Evolutionary conservation across 1,140 invertebrate genomes (phyloP).

Genomic region (Meloidogyne exigua): DNA sequence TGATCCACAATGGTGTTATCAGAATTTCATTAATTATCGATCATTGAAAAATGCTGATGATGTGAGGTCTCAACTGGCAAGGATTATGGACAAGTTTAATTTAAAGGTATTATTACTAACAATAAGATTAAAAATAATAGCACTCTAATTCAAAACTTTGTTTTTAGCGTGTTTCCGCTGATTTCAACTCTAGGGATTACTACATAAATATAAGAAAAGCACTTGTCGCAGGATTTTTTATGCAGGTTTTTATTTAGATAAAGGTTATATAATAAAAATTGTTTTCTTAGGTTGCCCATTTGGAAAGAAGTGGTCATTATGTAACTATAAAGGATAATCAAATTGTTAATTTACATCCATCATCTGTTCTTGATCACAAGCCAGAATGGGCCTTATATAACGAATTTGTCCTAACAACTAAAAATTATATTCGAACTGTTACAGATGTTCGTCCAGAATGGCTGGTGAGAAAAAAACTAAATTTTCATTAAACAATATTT

Average conservation of each 20-base stretch:
- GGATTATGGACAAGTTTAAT: constrained; percentile 88
- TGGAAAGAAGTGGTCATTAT: constrained; percentile 92
- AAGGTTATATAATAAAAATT: neutral
- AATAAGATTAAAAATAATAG: too few relatives aligned
- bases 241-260: constrained; percentile 77
- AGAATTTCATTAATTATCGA: constrained; percentile 97
- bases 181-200: constrained; percentile 96
- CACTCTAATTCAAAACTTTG: constrained; percentile 54
- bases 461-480: constrained; percentile 66
- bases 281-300: constrained; percentile 77
- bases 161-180: constrained; percentile 74
- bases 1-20: constrained; percentile 96
- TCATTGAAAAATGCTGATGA: constrained; percentile 90
- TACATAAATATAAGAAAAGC: constrained; percentile 98
- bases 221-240: constrained; percentile 94
- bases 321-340: constrained; percentile 99
- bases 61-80: constrained; percentile 77
- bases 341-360: constrained; percentile 95
- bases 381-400: constrained; percentile 99
- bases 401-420: constrained; percentile 98
- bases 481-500: neutral
- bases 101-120: constrained; percentile 71
- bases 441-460: constrained; percentile 90
- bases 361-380: constrained; percentile 96
- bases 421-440: constrained; percentile 97